Evolutionary conservation across 2,888 invertebrate species (phyloP), one percentile per base, ranked within the genome.

Genomic region (Dascillus cervinus): DNA sequence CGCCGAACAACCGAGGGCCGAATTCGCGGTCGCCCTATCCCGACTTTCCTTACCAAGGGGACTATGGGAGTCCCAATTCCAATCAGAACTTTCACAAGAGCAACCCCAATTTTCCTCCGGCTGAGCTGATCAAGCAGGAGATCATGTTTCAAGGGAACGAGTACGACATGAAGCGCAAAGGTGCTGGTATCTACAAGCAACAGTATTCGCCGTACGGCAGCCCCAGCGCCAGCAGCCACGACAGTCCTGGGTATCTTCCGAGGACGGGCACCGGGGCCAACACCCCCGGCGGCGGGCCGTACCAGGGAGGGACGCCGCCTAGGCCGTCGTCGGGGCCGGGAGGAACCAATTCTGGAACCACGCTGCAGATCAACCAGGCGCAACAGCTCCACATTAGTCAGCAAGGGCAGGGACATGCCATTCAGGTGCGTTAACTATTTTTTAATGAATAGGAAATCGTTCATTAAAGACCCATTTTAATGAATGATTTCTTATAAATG

Each of bases 381-480:
- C 88, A 88, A 61, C 88, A 89, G 62, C 66, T 90, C 62, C 89
- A 90, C 63, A 83, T 91, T 50, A 77, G 74, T 47, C 89, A 89
- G 58, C 82, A 83, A 26, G 77, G 77, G 21, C 67, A 64, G 29
- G 72, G 65, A 43, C 84, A 83, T 59, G 82, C 81, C 53, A 78
- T 88, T 49, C 87, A 88, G 77, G 87, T 87, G 55, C n/a, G n/a
- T n/a, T n/a, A n/a, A n/a, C n/a, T n/a, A n/a, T n/a, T n/a, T n/a
- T n/a, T n/a, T n/a, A n/a, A n/a, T n/a, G n/a, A n/a, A n/a, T n/a
- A n/a, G n/a, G n/a, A n/a, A n/a, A n/a, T n/a, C n/a, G n/a, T n/a
- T n/a, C n/a, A n/a, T n/a, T n/a, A n/a, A n/a, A n/a, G n/a, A n/a
- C n/a, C n/a, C n/a, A n/a, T n/a, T n/a, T n/a, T n/a, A n/a, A n/a